Conservation (phyloP, 2,888 invertebrate genomes). For the Andrena flavipes region DNA sequence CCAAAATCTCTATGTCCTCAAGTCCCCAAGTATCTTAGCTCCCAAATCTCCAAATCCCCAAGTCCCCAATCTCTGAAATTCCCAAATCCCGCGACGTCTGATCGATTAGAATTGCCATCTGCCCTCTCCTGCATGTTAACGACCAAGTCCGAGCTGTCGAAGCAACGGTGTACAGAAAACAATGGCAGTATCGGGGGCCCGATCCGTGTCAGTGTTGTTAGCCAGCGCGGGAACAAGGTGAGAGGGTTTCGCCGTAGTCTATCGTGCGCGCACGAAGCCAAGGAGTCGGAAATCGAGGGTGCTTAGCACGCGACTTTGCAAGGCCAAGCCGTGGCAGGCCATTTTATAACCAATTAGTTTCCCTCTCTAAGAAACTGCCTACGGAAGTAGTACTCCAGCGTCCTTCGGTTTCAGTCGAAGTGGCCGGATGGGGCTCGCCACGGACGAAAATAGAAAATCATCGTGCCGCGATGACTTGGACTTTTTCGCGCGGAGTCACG, state of each 20-base stretch:
- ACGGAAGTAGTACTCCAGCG: slow-evolving; percentile 50
- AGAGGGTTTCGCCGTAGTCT: slow-evolving; percentile 60
- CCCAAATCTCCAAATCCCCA: too few relatives aligned
- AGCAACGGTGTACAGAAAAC: too few relatives aligned
- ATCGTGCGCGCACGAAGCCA: slow-evolving; percentile 65
- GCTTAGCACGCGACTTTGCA: slow-evolving; percentile 75
- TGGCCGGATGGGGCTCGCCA: slow-evolving; percentile 17
- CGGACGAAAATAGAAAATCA: slow-evolving; percentile 60
- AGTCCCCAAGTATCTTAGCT: too few relatives aligned
- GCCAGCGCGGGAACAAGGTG: background rate
- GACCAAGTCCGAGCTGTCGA: too few relatives aligned
- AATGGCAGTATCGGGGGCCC: too few relatives aligned
- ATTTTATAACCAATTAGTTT: slow-evolving; percentile 79
- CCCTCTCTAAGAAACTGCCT: slow-evolving; percentile 69
- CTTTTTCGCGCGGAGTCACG: slow-evolving; percentile 33
- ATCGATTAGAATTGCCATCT: too few relatives aligned
- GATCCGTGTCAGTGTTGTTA: slow-evolving; percentile 2
- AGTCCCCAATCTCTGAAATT: too few relatives aligned
- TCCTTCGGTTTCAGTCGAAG: slow-evolving; percentile 55
- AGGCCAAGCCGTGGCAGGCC: slow-evolving; percentile 72
- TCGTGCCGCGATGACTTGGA: slow-evolving; percentile 50
- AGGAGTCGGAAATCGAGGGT: slow-evolving; percentile 72
- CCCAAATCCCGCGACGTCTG: too few relatives aligned
- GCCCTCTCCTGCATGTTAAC: too few relatives aligned
- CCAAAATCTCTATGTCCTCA: too few relatives aligned